Evolutionary conservation across 92 coral and sea anemone species (phyloP), one percentile per base, ranked within the genome.

Genomic region (Parazoanthus darwini): DNA sequence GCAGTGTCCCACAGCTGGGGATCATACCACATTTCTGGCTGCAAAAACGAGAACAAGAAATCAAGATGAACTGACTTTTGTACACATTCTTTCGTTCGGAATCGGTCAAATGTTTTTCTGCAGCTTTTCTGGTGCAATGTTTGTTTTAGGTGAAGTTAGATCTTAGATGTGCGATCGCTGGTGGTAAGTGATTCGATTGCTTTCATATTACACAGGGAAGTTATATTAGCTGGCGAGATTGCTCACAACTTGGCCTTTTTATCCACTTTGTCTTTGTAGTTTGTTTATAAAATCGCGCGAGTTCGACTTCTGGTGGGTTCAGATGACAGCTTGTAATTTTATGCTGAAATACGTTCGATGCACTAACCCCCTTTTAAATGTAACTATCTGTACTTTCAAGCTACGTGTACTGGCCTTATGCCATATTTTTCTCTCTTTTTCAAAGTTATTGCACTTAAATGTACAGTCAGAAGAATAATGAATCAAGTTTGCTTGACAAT

Each of bases 71-170:
- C 18, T 68, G 18, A 25, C 14, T 37, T 11, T 82, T 68, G 15
- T 23, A 58, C 23, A 80, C 71, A 33, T 44, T 79, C 83, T 81
- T 81, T n/a, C 29, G 22, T 81, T 84, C 46, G 36, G 15, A 18
- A 35, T 48, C 78, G 36, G 59, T 72, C 67, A 48, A 74, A 71
- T 70, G 23, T 46, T 46, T 72, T 16, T 71, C 46, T 84, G 80
- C 50, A 44, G 58, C 75, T 43, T 54, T 29, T 39, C 22, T 16
- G 78, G 68, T 84, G 78, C 65, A 84, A 50, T 84, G 87, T 84
- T 84, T 84, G 87, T 84, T 84, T 84, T 42, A 42, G 56, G 50
- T 82, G 75, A 82, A 39, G 54, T 22, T 43, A 51, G 46, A 25
- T 84, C 74, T 48, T 48, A 18, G n/a, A 82, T 67, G 59, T 82